Evolutionary conservation across 2,888 invertebrate genomes (phyloP).

Genomic region (Capitulum mitella): DNA sequence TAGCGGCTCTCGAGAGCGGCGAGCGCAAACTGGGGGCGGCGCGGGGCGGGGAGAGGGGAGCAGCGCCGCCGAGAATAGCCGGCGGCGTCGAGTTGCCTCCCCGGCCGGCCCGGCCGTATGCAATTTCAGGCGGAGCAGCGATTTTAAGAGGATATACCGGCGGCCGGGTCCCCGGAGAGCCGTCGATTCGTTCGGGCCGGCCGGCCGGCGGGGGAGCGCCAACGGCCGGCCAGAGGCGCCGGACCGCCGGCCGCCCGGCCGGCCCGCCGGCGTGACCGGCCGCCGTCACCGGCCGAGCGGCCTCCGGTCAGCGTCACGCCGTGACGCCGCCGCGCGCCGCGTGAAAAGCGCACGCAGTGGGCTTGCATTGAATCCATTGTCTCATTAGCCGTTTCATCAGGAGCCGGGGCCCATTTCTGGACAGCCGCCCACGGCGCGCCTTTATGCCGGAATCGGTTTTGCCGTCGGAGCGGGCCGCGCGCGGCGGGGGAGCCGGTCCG

Average conservation of each 20-base stretch:
- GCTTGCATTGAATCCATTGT: neutral
- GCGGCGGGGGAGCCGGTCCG: neutral
- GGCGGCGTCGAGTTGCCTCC: neutral
- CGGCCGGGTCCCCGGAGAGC: neutral
- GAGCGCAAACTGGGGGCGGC: neutral
- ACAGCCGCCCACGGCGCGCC: neutral
- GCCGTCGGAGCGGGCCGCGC: neutral
- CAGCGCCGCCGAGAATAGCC: neutral
- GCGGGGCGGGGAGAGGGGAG: neutral
- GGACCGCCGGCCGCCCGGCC: neutral
- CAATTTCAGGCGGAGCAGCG: neutral
- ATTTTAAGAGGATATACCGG: neutral
- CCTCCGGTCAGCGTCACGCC: too few relatives aligned
- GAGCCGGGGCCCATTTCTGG: neutral
- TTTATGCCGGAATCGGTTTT: neutral
- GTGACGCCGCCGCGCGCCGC: too few relatives aligned
- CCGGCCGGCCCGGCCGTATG: neutral
- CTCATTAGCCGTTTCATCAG: slow-evolving; percentile 11
- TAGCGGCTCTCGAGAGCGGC: neutral
- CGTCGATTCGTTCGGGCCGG: neutral
- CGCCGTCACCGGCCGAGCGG: too few relatives aligned
- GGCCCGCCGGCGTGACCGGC: neutral
- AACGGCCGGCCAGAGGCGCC: too few relatives aligned
- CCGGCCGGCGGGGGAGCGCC: neutral
- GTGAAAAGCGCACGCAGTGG: neutral